These are phyloP conservation scores for Typhlomys cinereus DNA, from an alignment of 2,113 vertebrate genomes.

Conservation along the genomic window DNA sequence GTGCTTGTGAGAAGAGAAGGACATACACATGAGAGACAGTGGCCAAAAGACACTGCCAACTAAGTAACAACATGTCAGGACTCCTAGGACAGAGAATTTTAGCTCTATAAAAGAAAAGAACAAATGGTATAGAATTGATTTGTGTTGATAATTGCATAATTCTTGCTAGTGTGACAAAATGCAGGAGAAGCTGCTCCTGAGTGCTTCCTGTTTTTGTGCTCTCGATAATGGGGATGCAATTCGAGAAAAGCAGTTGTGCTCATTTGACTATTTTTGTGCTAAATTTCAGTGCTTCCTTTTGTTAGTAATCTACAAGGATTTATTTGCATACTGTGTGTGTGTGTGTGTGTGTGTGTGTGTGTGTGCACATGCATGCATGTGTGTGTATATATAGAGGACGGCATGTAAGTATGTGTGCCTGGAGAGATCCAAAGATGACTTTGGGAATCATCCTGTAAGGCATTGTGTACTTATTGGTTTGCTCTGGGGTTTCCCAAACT, in stretches of 20 bases:
- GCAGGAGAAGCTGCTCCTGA: background rate
- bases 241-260: background rate
- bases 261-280: background rate
- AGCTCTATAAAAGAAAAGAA: slow-evolving; percentile 1
- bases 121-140: background rate
- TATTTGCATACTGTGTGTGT: too few relatives aligned
- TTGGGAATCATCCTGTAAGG: too few relatives aligned
- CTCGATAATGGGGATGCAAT: background rate
- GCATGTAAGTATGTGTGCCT: too few relatives aligned
- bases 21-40: background rate
- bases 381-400: too few relatives aligned
- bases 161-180: background rate
- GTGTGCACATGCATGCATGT: too few relatives aligned
- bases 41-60: background rate
- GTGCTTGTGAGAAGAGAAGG: background rate
- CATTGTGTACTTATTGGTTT: too few relatives aligned
- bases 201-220: background rate
- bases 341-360: too few relatives aligned
- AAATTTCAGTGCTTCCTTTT: background rate
- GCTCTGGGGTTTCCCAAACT: too few relatives aligned
- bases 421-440: too few relatives aligned
- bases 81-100: background rate
- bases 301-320: background rate
- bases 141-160: background rate
- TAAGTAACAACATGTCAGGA: background rate